Base-by-base conservation (phyloP, 2,113 vertebrate genomes). In the Centrocercus urophasianus region DNA sequence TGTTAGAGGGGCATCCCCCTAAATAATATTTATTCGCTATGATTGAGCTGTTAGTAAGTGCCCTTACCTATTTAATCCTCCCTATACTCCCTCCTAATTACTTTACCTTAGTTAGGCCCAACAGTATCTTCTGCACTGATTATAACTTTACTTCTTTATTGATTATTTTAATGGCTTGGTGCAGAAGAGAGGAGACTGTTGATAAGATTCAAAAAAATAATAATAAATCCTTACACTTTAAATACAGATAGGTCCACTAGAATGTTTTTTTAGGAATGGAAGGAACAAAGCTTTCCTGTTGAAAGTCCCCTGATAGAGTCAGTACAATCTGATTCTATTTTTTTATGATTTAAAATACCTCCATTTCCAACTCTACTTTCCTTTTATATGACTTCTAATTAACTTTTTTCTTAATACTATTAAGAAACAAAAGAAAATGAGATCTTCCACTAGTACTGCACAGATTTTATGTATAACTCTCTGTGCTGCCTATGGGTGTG, bases 21-120 rank as follows among this genome's bases (percentile, higher is more conserved):
- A 73, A 66, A 42, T 79, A 64, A 64, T 75, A 78, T 64, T 87
- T 87, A 96, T 70, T 84, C 85, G 88, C 24, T 54, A 57, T 48
- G 52, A n/a, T 13, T 86, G 43, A 89, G 34, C 50, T 74, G 10
- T 86, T 89, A 83, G 25, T 60, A 90, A 88, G 42, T 64, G 59
- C 34, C 24, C 43, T 9, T 75, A 69, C 80, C 21, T 80, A 63
- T 43, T 67, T 71, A 74, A 45, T 67, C 7, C 65, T 93, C 61
- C 60, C 91, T 86, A 48, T 1, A 0, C 71, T 75, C 32, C 38
- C 13, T 60, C 63, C 56, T 88, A 69, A 60, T 88, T 64, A 78
- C 32, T 78, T 70, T 17, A 75, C 54, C 82, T 85, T 40, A 38
- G 20, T 65, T 77, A 86, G 32, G 42, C 25, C 21, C 8, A 74